Conservation (phyloP, 2,797 vertebrate species). For the Eutrigla gurnardus region DNA sequence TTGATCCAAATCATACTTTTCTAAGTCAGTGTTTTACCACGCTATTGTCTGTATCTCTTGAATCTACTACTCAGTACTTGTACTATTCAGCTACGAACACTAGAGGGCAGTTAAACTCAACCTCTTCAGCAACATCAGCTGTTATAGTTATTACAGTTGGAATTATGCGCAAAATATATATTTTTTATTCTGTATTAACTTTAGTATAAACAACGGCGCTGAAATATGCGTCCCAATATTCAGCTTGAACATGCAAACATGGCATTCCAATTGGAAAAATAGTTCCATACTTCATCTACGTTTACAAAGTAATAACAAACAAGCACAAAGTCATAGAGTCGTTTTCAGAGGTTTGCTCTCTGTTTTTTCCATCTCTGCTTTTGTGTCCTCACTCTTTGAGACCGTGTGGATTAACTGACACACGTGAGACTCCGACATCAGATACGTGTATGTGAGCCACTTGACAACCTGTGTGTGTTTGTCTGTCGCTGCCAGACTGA, state of each 20-base stretch:
- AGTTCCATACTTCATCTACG: not conserved
- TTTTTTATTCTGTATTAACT: not conserved
- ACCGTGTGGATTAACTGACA: conserved; percentile 33
- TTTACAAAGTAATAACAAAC: not conserved
- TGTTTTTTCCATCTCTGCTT: conserved; percentile 22
- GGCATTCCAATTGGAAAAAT: not conserved
- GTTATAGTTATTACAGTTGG: not conserved
- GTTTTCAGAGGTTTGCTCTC: not conserved
- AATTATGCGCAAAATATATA: conserved; percentile 4
- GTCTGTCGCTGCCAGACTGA: conserved; percentile 50
- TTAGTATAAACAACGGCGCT: not conserved
- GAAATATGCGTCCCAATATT: not conserved
- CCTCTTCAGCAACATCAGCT: not conserved
- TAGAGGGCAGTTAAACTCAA: conserved; percentile 45
- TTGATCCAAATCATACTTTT: not conserved
- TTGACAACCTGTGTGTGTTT: conserved; percentile 57
- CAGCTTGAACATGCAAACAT: not conserved
- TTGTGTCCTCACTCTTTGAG: conserved; percentile 12
- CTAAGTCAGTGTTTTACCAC: not conserved
- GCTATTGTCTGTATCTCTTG: not conserved
- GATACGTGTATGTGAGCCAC: conserved; percentile 43
- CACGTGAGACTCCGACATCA: conserved; percentile 30
- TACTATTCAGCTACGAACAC: conserved; percentile 39
- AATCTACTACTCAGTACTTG: conserved; percentile 3
- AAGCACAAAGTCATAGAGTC: not conserved